phyloP scores from a whole-genome alignment of 1,140 invertebrate genomes.

The Drosophila ogumai region DNA sequence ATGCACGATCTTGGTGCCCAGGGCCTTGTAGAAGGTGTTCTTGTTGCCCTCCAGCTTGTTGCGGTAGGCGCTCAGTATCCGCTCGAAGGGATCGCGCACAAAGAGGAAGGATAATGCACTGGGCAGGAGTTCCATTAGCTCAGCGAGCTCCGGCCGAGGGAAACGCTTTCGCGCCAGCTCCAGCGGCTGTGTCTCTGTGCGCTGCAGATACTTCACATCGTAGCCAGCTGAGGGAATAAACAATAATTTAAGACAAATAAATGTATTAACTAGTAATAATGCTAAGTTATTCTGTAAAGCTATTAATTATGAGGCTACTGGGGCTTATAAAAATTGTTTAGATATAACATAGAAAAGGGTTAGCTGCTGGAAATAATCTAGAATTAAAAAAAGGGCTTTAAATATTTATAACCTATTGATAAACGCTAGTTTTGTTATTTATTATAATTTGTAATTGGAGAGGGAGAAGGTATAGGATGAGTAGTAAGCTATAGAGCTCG shows the following conservation, averaged over 20 bases:
- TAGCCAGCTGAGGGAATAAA: constrained; percentile 85
- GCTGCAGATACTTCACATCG: constrained; percentile 87
- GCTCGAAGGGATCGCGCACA: constrained; percentile 95
- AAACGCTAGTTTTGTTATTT: neutral
- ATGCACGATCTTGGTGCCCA: constrained; percentile 88
- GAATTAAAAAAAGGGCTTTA: neutral
- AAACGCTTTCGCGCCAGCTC: constrained; percentile 87
- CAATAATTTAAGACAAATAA: neutral
- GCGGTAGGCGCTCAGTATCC: constrained; percentile 94
- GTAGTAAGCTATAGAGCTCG: neutral
- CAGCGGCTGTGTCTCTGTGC: constrained; percentile 86
- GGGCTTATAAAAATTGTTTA: neutral
- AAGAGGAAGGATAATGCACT: constrained; percentile 91
- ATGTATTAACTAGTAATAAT: neutral
- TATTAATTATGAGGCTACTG: neutral
- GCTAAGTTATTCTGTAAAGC: neutral
- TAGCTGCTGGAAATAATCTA: too few relatives aligned
- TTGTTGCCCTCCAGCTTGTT: constrained; percentile 93
- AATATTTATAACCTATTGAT: constrained; percentile 8
- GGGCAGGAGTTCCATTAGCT: constrained; percentile 86
- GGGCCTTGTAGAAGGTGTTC: constrained; percentile 89
- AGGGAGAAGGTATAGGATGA: neutral
- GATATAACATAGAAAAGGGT: neutral
- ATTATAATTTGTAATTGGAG: neutral
- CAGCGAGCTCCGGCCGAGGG: constrained; percentile 86